phyloP scores from a whole-genome alignment of 2,797 vertebrate genomes.

The Emys orbicularis region DNA sequence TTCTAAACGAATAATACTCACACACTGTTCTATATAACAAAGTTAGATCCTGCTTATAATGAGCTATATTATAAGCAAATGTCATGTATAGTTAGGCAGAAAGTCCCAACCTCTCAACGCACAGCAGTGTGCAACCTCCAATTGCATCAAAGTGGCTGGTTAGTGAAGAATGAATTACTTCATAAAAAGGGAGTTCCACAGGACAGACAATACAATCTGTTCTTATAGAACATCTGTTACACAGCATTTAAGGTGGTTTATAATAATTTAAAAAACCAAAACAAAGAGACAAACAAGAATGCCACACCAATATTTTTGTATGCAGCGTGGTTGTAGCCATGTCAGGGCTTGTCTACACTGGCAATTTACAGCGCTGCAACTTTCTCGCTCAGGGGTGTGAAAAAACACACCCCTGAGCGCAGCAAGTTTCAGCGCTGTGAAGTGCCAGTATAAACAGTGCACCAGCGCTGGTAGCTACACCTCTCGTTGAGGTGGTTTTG shows the following conservation, averaged over 20 bases:
- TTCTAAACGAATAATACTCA: not conserved
- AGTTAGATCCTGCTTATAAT: not conserved
- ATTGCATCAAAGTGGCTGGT: not conserved
- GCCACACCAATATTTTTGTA: not conserved
- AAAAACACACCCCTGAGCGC: too few relatives aligned
- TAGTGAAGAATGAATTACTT: not conserved
- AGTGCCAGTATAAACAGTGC: too few relatives aligned
- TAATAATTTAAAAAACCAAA: not conserved
- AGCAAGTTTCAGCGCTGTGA: too few relatives aligned
- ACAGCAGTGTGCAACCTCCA: not conserved
- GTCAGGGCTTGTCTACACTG: too few relatives aligned
- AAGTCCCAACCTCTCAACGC: not conserved
- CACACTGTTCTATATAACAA: not conserved
- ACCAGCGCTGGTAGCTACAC: too few relatives aligned
- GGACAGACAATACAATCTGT: not conserved
- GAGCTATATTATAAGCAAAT: not conserved
- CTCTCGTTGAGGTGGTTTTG: too few relatives aligned
- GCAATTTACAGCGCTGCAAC: too few relatives aligned
- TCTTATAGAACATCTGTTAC: rapidly evolving
- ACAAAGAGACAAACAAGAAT: slow-evolving; percentile 21
- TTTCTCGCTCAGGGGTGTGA: too few relatives aligned
- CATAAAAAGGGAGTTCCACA: not conserved
- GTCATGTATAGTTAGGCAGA: rapidly evolving
- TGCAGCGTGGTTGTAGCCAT: too few relatives aligned
- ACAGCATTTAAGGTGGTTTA: not conserved